Base-by-base conservation (phyloP, 2,888 invertebrate genomes). In the Melipona beecheii region DNA sequence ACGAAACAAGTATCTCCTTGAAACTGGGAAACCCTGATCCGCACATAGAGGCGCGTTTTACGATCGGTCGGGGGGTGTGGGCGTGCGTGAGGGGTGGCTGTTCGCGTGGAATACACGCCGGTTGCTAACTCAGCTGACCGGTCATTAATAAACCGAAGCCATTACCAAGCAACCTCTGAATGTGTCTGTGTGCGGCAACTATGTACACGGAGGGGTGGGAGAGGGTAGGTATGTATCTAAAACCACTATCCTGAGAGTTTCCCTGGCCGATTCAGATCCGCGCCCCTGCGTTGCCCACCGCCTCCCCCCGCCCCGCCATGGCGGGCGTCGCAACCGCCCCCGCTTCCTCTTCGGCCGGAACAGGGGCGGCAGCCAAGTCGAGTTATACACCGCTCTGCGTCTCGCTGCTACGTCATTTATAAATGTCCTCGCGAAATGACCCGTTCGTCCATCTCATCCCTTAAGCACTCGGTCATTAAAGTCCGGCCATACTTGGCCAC, bases 71-170 rank as follows among this genome's bases (percentile, higher is more conserved):
- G 52, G 27, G 56, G 43, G 70, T 19, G 31, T 74, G 74, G 75
- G 75, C 43, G 71, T 87, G 82, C 84, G 83, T 86, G 78, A 78
- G 81, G 80, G 84, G 87, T 85, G 89, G 86, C 89, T 84, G 83
- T 86, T 90, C 89, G 91, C 87, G 90, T 90, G 89, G 90, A 90
- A 92, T 91, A 91, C 91, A 91, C 90, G 88, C 86, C 86, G 89
- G 89, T 86, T 89, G 91, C 91, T 89, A 91, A 90, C 90, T 92
- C 92, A 91, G 92, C 93, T 93, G 93, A 94, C 93, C 93, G 92
- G 93, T 93, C 94, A 94, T 94, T 94, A 94, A 94, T 94, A 94
- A 94, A 93, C 92, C 91, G 92, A 89, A 93, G 92, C 93, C 93
- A 94, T 94, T 94, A 93, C 93, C 91, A 90, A 89, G 91, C 92